Conservation (phyloP, 1,140 invertebrate genomes). For the Lasaia peninsularis region DNA sequence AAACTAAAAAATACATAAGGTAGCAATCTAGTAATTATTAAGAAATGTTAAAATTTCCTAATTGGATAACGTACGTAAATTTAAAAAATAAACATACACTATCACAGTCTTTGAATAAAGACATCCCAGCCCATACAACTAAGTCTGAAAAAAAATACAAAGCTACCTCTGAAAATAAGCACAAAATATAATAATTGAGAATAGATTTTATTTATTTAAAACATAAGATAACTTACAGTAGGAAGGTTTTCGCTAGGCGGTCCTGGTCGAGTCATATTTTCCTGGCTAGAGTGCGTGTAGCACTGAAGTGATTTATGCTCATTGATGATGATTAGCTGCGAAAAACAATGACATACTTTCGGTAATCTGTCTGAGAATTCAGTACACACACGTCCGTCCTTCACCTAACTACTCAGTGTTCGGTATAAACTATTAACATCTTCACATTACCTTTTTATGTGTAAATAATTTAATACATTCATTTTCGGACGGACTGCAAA, state of each 20-base stretch:
- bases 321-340: constrained; percentile 38
- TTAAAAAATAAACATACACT: constrained; percentile 47
- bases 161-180: constrained; percentile 2
- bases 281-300: constrained; percentile 32
- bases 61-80: constrained; percentile 6
- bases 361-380: constrained; percentile 15
- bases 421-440: neutral
- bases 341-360: constrained; percentile 19
- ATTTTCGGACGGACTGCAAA: constrained; percentile 17
- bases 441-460: constrained; percentile 17
- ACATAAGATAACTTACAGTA: constrained; percentile 53
- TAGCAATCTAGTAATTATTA: too few species aligned
- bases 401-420: constrained; percentile 23
- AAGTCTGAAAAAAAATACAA: constrained; percentile 36
- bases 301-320: constrained; percentile 29
- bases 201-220: neutral
- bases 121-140: constrained; percentile 37
- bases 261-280: constrained; percentile 80
- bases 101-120: constrained; percentile 61
- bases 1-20: too few species aligned
- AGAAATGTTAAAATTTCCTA: too few species aligned
- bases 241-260: constrained; percentile 89
- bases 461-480: constrained; percentile 7
- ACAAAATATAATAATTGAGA: constrained; percentile 1
- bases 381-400: constrained; percentile 20